A percentile compares a stretch with the other conserved stretches of the same genome.
These are phyloP conservation scores for Harpegnathos saltator DNA, from an alignment of 1,140 invertebrate genomes.

Conservation along the genomic window DNA sequence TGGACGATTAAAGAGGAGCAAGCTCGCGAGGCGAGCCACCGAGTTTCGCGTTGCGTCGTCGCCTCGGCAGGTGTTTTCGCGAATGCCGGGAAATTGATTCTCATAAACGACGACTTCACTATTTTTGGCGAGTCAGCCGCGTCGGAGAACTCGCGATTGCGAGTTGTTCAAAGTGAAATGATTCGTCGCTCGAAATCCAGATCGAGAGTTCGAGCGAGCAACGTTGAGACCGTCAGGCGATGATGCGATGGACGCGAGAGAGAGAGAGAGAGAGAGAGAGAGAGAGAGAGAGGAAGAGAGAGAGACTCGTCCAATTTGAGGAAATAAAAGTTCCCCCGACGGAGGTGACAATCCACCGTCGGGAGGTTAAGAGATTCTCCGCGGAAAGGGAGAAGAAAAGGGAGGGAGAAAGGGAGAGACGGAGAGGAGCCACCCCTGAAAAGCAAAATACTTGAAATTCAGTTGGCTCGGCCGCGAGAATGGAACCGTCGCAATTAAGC, in stretches of 20 bases:
- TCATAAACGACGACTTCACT: not conserved
- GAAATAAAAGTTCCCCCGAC: constrained; percentile 1
- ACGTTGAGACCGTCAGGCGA: not conserved
- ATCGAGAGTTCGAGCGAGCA: not conserved
- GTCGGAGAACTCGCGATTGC: no score
- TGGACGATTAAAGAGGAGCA: not conserved
- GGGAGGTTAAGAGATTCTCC: no score
- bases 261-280: no score
- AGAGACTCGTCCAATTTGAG: not conserved
- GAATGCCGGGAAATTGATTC: constrained; percentile 30
- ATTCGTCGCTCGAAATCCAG: not conserved
- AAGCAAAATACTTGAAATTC: constrained; percentile 57
- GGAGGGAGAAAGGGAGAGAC: not conserved
- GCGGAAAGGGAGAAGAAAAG: no score
- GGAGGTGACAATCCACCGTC: not conserved
- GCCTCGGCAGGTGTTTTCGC: not conserved
- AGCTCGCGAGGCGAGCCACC: not conserved
- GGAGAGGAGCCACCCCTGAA: constrained; percentile 26
- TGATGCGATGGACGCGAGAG: no score
- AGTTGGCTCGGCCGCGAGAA: constrained; percentile 1
- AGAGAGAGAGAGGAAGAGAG: no score
- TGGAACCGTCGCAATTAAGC: constrained; percentile 49
- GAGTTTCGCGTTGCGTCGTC: constrained; percentile 8
- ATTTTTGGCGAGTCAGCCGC: not conserved
- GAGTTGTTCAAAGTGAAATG: no score